These are phyloP conservation scores for Brachyhypopomus gauderio DNA, from an alignment of 2,113 vertebrate species.

Conservation along the genomic window DNA sequence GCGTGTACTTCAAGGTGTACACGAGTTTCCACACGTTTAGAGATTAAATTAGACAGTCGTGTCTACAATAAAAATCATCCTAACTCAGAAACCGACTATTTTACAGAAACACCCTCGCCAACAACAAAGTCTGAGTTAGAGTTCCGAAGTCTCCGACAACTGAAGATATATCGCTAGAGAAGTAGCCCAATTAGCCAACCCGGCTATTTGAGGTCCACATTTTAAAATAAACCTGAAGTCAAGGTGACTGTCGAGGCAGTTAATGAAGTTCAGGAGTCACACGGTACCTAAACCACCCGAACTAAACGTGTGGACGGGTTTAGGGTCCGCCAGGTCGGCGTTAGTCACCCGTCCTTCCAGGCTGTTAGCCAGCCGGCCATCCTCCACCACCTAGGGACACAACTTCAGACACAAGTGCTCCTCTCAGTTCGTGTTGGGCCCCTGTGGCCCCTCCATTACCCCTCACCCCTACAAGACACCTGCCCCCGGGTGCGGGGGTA, in stretches of 20 bases:
- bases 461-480: constrained; percentile 60
- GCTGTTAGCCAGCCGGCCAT: background rate
- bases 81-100: background rate
- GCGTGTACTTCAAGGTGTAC: no score
- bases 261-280: no score
- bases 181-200: no score
- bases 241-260: no score
- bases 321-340: background rate
- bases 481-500: constrained; percentile 50
- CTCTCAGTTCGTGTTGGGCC: background rate
- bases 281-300: no score
- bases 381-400: background rate
- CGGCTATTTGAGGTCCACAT: no score
- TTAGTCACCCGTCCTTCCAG: background rate
- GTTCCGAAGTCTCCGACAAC: background rate
- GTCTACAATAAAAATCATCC: background rate
- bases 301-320: background rate
- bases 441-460: constrained; percentile 37
- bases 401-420: background rate
- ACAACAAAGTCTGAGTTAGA: background rate
- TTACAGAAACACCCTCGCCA: background rate
- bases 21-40: no score
- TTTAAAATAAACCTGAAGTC: no score
- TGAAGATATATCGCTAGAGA: no score
- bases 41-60: background rate